phyloP scores from a whole-genome alignment of 1,140 invertebrate genomes.

The Temnothorax longispinosus region DNA sequence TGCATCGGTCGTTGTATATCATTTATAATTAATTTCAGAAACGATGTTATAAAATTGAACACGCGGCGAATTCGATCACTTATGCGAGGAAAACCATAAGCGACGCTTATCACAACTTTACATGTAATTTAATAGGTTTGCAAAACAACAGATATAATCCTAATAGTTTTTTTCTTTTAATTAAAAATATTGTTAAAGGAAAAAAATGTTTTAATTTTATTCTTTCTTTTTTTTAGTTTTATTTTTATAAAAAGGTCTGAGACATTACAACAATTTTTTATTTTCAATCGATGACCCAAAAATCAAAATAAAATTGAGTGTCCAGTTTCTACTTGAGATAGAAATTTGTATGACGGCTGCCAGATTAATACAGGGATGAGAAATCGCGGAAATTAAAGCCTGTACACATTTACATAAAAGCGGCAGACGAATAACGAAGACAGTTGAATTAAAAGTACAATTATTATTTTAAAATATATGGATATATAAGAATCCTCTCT shows the following conservation, averaged over 20 bases:
- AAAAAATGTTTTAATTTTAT: too few species aligned
- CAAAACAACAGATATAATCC: neutral
- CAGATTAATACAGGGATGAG: slow-evolving; percentile 17
- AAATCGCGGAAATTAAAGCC: slow-evolving; percentile 55
- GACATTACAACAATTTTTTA: neutral
- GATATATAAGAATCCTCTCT: neutral
- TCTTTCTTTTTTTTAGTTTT: neutral
- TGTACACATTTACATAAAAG: slow-evolving; percentile 2
- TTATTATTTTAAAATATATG: slow-evolving; percentile 15
- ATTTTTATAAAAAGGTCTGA: neutral
- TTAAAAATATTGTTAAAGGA: neutral
- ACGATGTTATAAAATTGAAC: neutral
- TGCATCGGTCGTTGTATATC: neutral
- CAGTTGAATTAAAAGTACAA: slow-evolving; percentile 8
- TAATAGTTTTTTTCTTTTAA: neutral
- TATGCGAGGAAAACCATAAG: neutral
- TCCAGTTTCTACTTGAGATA: slow-evolving; percentile 11
- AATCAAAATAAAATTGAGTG: slow-evolving; percentile 34
- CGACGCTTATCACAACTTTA: neutral
- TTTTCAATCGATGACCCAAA: slow-evolving; percentile 23
- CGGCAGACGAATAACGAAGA: neutral
- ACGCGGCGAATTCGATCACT: neutral
- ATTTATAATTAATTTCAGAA: slow-evolving; percentile 22
- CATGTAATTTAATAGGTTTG: neutral
- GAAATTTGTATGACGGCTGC: slow-evolving; percentile 35